Evolutionary conservation across 2,797 vertebrate species (phyloP), one percentile per base, ranked within the genome.

Genomic region (Acanthurus tractus): DNA sequence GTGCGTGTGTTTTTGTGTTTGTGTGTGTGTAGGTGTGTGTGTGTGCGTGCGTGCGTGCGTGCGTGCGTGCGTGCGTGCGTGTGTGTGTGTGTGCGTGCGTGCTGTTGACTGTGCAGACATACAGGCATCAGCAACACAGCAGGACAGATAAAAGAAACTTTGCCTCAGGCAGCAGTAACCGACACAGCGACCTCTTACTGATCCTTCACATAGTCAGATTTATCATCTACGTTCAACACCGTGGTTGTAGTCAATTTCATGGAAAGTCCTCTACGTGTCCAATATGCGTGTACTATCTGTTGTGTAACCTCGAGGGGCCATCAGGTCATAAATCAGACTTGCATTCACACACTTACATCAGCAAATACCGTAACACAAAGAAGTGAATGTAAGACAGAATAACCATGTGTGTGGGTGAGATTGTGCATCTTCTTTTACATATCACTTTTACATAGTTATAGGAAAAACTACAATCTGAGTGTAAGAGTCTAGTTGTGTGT

Each of bases 51-150:
- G 2, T 34, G 29, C 7, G 6, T 34, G 29, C 7, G 29, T 34
- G 29, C n/a, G n/a, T n/a, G n/a, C n/a, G n/a, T n/a, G n/a, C n/a
- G n/a, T n/a, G n/a, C n/a, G n/a, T n/a, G n/a, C n/a, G n/a, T n/a
- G n/a, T n/a, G n/a, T 66, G 59, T 49, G 65, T 65, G 61, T 36
- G 52, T 62, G 54, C 63, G 34, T 52, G 34, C 22, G 53, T 14
- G 29, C 45, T 50, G 50, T 74, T 70, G 70, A 79, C 66, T 53
- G 72, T 59, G 78, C 57, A 77, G 79, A 74, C 56, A 74, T 63
- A 10, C 66, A 65, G 67, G 78, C 68, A 57, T 50, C 70, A 56
- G 29, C 49, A 3, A 42, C 38, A 20, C n/a, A 36, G 53, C n/a
- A 23, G 57, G 54, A 56, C 22, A 65, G 63, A 76, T 66, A 18